phyloP scores from a whole-genome alignment of 2,888 invertebrate species.

The Pseudococcus viburni region DNA sequence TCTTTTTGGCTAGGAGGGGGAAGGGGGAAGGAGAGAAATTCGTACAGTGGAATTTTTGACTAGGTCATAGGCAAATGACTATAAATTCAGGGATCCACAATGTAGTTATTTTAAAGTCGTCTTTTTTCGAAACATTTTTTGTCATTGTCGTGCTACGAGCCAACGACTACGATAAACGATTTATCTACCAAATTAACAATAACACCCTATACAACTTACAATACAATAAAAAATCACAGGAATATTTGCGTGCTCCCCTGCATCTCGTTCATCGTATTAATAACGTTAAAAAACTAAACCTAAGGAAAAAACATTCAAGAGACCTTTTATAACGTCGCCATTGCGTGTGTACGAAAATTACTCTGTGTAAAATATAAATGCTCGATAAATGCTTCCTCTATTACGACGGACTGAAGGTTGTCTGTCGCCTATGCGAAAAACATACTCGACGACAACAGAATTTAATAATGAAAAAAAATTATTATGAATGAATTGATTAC shows the following conservation, averaged over 20 bases:
- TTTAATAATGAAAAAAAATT: no score
- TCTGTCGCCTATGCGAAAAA: neutral
- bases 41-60: neutral
- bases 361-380: neutral
- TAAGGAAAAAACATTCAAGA: neutral
- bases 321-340: constrained; percentile 23
- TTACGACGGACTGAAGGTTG: neutral
- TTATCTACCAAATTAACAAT: neutral
- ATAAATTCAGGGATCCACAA: neutral
- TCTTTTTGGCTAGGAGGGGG: neutral
- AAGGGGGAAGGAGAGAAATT: neutral
- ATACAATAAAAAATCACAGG: constrained; percentile 45
- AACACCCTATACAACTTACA: constrained; percentile 29
- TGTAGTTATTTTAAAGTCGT: neutral
- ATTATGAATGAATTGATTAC: no score
- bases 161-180: neutral
- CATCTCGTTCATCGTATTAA: constrained; percentile 11
- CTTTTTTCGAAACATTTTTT: neutral
- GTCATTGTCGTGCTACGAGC: neutral
- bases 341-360: neutral
- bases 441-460: no score
- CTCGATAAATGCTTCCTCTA: constrained; percentile 13
- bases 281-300: constrained; percentile 9
- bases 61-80: neutral
- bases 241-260: constrained; percentile 50